Evolutionary conservation across 1,140 invertebrate genomes (phyloP), one percentile per base, ranked within the genome.

Genomic region (Muscidifurax raptorellus): DNA sequence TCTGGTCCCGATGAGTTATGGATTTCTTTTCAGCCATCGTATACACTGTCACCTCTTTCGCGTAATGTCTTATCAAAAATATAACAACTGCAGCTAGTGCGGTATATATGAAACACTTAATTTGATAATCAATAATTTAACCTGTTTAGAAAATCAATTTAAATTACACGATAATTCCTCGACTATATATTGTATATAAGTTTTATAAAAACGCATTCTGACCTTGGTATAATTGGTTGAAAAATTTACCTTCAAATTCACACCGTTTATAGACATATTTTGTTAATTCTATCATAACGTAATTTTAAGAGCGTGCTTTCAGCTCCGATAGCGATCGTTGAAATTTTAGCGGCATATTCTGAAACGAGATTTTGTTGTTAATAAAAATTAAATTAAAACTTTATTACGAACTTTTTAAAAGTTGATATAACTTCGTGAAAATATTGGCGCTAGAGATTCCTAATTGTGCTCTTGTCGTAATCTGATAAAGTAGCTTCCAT

Each of bases 21-120:
- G 72, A 75, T 75, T 66, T 59, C 28, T 59, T 72, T 82, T 40
- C 25, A 44, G 25, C 66, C 36, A 6, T 79, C 64, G 59, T 30
- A 10, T 32, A n/a, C 47, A 32, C 64, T 75, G 72, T 32, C 71
- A 52, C 71, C 47, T 81, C 30, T 28, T 81, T 22, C 69, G 44
- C 80, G 40, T 72, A 81, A 81, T 81, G 36, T 27, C 80, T 81
- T 79, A 79, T 79, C 52, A 40, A 66, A 66, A 59, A 66, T 79
- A 79, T 79, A 79, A 47, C 36, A 66, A 71, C 32, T 22, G 40
- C n/a, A 13, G n/a, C 40, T 36, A n/a, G n/a, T 47, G 36, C 36
- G 18, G 22, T n/a, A n/a, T 59, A 59, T n/a, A 59, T n/a, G n/a
- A n/a, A n/a, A n/a, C n/a, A n/a, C n/a, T 52, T 15, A 32, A 2